A percentile compares a stretch with the other conserved stretches of the same genome.
phyloP scores from a whole-genome alignment of 2,797 vertebrate species.

The Myotis findleyi region DNA sequence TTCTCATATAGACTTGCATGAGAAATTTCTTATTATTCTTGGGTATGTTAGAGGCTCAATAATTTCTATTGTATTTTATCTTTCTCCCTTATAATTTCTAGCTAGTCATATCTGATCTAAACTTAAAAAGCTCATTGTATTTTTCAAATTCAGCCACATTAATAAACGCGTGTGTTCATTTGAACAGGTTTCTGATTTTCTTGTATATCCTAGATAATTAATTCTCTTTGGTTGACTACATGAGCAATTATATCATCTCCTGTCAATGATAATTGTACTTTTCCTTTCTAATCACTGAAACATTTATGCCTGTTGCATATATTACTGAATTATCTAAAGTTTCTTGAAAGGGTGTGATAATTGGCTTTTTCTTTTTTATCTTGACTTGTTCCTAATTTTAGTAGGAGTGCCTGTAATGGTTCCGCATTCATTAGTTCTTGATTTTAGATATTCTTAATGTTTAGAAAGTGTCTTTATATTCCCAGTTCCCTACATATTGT shows the following conservation, averaged over 20 bases:
- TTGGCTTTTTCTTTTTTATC: not conserved
- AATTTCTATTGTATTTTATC: not conserved
- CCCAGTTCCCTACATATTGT: not conserved
- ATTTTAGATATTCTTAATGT: slow-evolving; percentile 8
- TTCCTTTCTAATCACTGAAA: not conserved
- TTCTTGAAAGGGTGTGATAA: slow-evolving; percentile 4
- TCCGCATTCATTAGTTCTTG: not conserved
- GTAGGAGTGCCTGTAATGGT: not conserved
- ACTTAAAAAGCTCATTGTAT: not conserved
- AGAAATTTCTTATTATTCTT: not conserved
- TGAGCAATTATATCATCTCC: not conserved
- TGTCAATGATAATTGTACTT: slow-evolving; percentile 4
- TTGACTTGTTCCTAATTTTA: slow-evolving; percentile 46
- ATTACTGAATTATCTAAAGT: not conserved
- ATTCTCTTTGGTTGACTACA: not conserved
- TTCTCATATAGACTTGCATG: not conserved
- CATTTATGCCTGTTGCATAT: not conserved
- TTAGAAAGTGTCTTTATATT: not conserved
- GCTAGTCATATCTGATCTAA: not conserved
- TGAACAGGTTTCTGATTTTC: not conserved
- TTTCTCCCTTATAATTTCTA: not conserved
- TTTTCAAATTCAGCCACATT: not conserved
- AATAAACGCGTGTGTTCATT: not conserved
- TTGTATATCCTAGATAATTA: not conserved
- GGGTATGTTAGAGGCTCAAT: not conserved